These are phyloP conservation scores for Frankliniella fusca DNA, from an alignment of 2,888 invertebrate species.

Conservation along the genomic window DNA sequence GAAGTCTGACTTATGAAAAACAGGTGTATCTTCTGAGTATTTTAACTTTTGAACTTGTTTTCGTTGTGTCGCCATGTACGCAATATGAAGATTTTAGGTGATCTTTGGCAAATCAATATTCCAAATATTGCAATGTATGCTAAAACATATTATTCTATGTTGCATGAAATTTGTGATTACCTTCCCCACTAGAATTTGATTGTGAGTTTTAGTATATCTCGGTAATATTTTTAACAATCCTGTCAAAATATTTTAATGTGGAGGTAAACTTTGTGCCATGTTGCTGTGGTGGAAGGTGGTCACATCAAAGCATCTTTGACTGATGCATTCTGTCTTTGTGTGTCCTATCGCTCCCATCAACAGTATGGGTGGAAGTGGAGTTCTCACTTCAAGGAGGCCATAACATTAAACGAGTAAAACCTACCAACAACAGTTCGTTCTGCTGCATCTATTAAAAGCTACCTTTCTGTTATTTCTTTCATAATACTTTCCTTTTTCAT, in stretches of 20 bases:
- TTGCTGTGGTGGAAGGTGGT: background rate
- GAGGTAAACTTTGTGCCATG: background rate
- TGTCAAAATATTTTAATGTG: background rate
- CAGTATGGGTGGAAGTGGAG: conserved; percentile 94
- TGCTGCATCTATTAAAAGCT: conserved; percentile 33
- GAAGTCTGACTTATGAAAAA: too few species aligned
- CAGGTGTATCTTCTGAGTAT: too few species aligned
- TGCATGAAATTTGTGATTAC: background rate
- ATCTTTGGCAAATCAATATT: background rate
- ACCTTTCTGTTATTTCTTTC: conserved; percentile 39
- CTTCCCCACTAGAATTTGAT: background rate
- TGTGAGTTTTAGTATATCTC: background rate
- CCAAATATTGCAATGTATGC: background rate
- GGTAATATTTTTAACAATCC: background rate
- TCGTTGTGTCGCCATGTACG: too few species aligned
- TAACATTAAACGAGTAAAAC: conserved; percentile 79
- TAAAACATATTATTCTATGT: background rate
- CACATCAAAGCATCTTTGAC: background rate
- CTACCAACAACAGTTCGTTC: conserved; percentile 24
- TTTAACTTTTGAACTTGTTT: too few species aligned
- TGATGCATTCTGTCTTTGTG: conserved; percentile 31
- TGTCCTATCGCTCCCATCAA: conserved; percentile 30
- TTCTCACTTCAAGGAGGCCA: conserved; percentile 94
- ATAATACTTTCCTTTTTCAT: conserved; percentile 34
- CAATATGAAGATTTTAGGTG: background rate